phyloP scores from a whole-genome alignment of 2,113 vertebrate genomes.

The Hirundichthys speculiger region DNA sequence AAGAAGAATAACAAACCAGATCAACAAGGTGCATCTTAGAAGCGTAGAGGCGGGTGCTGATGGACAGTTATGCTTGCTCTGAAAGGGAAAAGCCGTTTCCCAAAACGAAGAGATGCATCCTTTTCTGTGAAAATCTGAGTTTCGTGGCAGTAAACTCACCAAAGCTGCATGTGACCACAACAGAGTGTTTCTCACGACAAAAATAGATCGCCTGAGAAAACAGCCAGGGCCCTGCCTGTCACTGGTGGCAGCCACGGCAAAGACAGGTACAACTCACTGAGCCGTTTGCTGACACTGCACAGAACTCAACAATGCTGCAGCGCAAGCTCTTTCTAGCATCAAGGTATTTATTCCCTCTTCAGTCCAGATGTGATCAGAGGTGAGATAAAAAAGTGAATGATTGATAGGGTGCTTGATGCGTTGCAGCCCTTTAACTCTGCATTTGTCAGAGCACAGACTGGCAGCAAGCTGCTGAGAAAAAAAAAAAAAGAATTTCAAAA shows the following conservation, averaged over 20 bases:
- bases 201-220: conserved; percentile 4
- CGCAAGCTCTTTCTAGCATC: conserved; percentile 42
- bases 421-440: conserved; percentile 37
- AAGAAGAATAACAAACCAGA: no score
- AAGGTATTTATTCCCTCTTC: conserved; percentile 38
- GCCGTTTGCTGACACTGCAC: conserved; percentile 28
- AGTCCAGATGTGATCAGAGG: conserved; percentile 44
- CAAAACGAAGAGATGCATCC: conserved; percentile 7
- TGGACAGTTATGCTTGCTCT: conserved; percentile 15
- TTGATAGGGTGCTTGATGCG: conserved; percentile 45
- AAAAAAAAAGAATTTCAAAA: conserved; percentile 24
- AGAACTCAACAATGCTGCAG: conserved; percentile 56
- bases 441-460: conserved; percentile 28
- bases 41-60: conserved; percentile 22
- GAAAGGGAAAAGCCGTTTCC: not conserved
- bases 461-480: conserved; percentile 22
- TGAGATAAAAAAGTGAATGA: conserved; percentile 35
- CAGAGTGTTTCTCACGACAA: conserved; percentile 1
- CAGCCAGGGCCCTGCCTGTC: conserved; percentile 1
- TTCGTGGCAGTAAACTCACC: conserved; percentile 16
- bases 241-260: conserved; percentile 18
- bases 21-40: no score
- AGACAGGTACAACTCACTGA: conserved; percentile 24
- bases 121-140: conserved; percentile 3
- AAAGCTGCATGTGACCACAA: conserved; percentile 10